phyloP scores from a whole-genome alignment of 2,888 invertebrate species.

The Blera fallax region DNA sequence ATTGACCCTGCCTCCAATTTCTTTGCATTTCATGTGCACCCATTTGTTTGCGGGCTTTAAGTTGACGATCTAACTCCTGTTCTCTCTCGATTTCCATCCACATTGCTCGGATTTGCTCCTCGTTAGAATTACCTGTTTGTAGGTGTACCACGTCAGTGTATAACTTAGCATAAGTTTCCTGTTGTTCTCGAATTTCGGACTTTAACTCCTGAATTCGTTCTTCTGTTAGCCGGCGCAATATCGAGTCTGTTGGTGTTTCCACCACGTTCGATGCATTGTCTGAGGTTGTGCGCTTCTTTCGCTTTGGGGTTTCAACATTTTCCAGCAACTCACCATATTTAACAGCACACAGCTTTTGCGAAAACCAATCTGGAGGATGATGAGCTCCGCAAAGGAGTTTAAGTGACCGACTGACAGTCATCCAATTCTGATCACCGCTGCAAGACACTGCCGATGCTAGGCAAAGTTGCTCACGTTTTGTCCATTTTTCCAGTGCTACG shows the following conservation, averaged over 20 bases:
- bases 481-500: constrained; percentile 92
- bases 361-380: constrained; percentile 91
- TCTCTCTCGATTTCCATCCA: constrained; percentile 89
- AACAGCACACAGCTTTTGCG: constrained; percentile 93
- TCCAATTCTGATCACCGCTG: constrained; percentile 96
- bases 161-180: constrained; percentile 88
- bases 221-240: constrained; percentile 88
- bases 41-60: constrained; percentile 85
- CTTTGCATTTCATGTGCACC: constrained; percentile 82
- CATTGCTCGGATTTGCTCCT: constrained; percentile 89
- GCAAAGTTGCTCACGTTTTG: constrained; percentile 91
- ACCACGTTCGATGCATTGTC: constrained; percentile 80
- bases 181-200: constrained; percentile 87
- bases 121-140: constrained; percentile 83
- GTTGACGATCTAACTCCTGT: constrained; percentile 83
- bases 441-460: constrained; percentile 92
- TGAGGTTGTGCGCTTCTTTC: constrained; percentile 86
- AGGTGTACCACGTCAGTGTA: constrained; percentile 84
- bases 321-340: constrained; percentile 93
- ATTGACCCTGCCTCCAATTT: constrained; percentile 83
- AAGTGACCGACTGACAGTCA: constrained; percentile 91
- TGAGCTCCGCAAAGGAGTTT: constrained; percentile 86
- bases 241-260: constrained; percentile 90
- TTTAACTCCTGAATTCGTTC: constrained; percentile 91
- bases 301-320: constrained; percentile 91